Base-by-base conservation (phyloP, 2,888 invertebrate species). In the Petrolisthes manimaculis region DNA sequence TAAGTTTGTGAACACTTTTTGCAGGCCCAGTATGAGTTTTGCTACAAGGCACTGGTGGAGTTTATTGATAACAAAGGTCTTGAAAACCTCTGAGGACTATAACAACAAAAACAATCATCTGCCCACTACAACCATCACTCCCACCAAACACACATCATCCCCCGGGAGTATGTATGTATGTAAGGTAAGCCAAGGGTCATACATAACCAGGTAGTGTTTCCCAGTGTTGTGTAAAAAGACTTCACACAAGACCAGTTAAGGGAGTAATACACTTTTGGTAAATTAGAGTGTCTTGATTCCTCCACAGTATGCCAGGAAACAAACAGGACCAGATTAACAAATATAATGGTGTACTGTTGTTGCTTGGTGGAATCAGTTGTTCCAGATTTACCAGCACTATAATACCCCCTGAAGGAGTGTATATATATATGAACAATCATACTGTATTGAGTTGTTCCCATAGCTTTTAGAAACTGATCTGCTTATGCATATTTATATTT, bases 21-120 rank as follows among this genome's bases (percentile, higher is more conserved):
- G 5, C 89, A 90, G 90, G 86, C 89, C 18, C 98, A 98, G 94
- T 98, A 98, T 94, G 97, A 98, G 92, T 98, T 98, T 94, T 96
- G 98, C 92, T 98, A 98, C 93, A 96, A 97, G 77, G 97, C 98
- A 83, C 94, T 98, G 80, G 96, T 98, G 93, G 98, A 98, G 93
- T 96, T 96, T 93, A 89, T 91, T 18, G 91, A 91, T 80, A 91
- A 82, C 80, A 89, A 88, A 56, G 88, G 89, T 21, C 71, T 89
- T 21, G 91, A 91, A 37, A 91, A 88, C 78, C 85, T 86, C 54
- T 91, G 86, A 87, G 85, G 56, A 77, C 77, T 37, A 37, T 37
- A 37, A 37, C 37, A 37, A 2, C 37, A 37, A 37, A 37, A 37
- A 37, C 37, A 37, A 37, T 37, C 37, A 37, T 37, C 37, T 37